These are phyloP conservation scores for Sprattus sprattus DNA, from an alignment of 2,113 vertebrate genomes.

Conservation along the genomic window DNA sequence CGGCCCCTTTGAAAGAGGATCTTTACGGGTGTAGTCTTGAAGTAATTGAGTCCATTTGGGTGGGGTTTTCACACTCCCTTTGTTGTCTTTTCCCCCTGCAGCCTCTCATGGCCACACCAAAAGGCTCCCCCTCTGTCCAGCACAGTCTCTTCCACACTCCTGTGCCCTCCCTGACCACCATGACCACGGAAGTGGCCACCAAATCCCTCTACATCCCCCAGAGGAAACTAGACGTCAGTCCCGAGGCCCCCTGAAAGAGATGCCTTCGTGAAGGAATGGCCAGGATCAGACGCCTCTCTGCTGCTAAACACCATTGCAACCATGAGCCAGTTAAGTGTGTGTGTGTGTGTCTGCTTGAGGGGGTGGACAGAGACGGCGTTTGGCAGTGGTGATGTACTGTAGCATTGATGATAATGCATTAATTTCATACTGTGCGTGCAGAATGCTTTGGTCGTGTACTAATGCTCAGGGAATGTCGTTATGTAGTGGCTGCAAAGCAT, in stretches of 20 bases:
- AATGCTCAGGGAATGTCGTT: neutral
- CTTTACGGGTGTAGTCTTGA: neutral
- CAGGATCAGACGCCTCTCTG: neutral
- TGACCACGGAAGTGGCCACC: slow-evolving; percentile 59
- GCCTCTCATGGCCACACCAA: slow-evolving; percentile 77
- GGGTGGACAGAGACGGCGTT: neutral
- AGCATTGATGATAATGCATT: slow-evolving; percentile 22
- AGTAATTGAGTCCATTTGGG: neutral
- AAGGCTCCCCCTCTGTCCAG: slow-evolving; percentile 69
- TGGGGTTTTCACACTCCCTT: neutral
- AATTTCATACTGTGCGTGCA: slow-evolving; percentile 8
- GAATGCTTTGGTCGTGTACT: neutral
- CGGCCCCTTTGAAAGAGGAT: neutral
- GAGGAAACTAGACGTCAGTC: slow-evolving; percentile 82
- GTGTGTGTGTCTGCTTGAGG: neutral
- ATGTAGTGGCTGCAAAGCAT: neutral
- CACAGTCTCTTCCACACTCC: slow-evolving; percentile 88
- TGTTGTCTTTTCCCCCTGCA: slow-evolving; percentile 39
- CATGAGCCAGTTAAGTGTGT: slow-evolving; percentile 26
- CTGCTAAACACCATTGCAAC: slow-evolving; percentile 38
- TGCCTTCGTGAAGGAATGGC: neutral
- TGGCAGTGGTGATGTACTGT: slow-evolving; percentile 29
- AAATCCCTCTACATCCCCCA: slow-evolving; percentile 79
- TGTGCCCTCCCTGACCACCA: slow-evolving; percentile 58
- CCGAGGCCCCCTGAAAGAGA: slow-evolving; percentile 68